phyloP scores from a whole-genome alignment of 2,113 vertebrate species.

The Himantopus leucocephalus region DNA sequence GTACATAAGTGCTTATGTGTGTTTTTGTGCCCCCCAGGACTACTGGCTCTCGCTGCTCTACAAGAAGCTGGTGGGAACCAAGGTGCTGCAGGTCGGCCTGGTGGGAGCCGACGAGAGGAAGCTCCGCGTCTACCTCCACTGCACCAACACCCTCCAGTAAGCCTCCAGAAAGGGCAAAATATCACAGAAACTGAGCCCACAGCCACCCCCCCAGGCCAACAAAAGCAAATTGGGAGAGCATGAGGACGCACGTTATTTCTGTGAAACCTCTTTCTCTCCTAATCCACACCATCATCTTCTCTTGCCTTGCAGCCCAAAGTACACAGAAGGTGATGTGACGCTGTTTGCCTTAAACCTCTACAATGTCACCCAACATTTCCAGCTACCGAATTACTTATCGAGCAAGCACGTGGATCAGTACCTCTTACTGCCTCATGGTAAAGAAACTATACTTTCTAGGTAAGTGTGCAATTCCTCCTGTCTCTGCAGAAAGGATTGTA shows the following conservation, averaged over 20 bases:
- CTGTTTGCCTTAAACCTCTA: slow-evolving; percentile 88
- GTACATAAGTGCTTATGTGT: neutral
- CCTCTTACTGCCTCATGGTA: slow-evolving; percentile 79
- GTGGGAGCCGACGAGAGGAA: neutral
- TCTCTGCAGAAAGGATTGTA: neutral
- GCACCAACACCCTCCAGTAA: slow-evolving; percentile 82
- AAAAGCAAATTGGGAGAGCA: neutral
- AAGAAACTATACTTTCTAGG: slow-evolving; percentile 84
- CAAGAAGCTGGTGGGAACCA: slow-evolving; percentile 88
- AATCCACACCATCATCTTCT: neutral
- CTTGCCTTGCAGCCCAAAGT: slow-evolving; percentile 74
- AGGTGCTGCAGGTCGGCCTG: slow-evolving; percentile 75
- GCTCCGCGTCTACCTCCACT: slow-evolving; percentile 89
- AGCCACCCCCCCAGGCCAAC: neutral
- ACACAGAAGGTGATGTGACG: slow-evolving; percentile 82
- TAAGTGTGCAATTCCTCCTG: slow-evolving; percentile 46
- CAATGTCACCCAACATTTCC: slow-evolving; percentile 63
- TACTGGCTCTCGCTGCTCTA: slow-evolving; percentile 94
- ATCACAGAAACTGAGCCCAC: neutral
- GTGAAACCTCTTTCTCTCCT: neutral
- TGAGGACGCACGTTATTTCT: accelerated
- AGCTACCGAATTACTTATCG: slow-evolving; percentile 62
- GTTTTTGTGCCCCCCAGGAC: slow-evolving; percentile 72
- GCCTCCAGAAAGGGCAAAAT: neutral
- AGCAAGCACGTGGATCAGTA: slow-evolving; percentile 83